Percentiles rank a stretch among this genome's conserved stretches.
Conservation (phyloP, 2,113 vertebrate species). For the Clinocottus analis region DNA sequence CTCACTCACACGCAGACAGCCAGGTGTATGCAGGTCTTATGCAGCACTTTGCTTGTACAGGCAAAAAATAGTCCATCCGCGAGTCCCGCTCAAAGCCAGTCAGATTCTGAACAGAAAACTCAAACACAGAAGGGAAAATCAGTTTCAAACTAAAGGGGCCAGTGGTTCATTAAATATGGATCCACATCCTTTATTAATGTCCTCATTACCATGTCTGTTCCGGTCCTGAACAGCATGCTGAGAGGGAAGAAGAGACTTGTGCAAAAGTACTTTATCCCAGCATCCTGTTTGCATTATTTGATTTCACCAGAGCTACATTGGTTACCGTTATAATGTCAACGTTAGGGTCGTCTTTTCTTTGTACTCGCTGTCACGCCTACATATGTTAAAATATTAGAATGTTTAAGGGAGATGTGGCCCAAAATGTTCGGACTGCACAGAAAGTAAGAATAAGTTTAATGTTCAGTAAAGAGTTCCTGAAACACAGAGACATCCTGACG, state of each 20-base stretch:
- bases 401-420: neutral
- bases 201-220: constrained; percentile 70
- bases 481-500: neutral
- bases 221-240: constrained; percentile 48
- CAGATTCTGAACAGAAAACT: constrained; percentile 18
- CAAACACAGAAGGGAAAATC: constrained; percentile 43
- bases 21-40: constrained; percentile 45
- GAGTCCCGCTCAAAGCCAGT: constrained; percentile 20
- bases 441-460: neutral
- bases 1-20: constrained; percentile 32
- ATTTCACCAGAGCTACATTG: constrained; percentile 1
- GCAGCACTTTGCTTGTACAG: constrained; percentile 42
- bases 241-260: constrained; percentile 22
- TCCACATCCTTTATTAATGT: constrained; percentile 76
- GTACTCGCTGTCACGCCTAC: neutral
- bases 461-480: neutral
- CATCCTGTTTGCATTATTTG: constrained; percentile 37
- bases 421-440: neutral
- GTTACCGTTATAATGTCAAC: neutral
- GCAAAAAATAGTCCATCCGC: constrained; percentile 18
- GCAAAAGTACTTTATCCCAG: constrained; percentile 21
- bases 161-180: constrained; percentile 78
- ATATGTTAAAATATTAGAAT: constrained; percentile 11
- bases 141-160: constrained; percentile 68
- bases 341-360: constrained; percentile 1